These are phyloP conservation scores for Strigamia transsilvanica DNA, from an alignment of 2,888 invertebrate species.

Conservation along the genomic window DNA sequence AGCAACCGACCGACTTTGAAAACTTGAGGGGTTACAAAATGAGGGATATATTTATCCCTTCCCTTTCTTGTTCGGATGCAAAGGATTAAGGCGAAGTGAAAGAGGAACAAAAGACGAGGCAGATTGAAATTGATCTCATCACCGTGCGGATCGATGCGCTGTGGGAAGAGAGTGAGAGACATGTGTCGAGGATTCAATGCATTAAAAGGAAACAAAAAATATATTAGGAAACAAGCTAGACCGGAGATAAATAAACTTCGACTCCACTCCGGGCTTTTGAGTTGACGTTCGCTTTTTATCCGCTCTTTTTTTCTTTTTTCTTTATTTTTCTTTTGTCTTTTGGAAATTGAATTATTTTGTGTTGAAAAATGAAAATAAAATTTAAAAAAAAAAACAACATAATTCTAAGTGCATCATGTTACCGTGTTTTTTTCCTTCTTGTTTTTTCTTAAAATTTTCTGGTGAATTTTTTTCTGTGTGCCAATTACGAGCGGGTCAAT, in stretches of 20 bases:
- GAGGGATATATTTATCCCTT: background rate
- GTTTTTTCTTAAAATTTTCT: too few species aligned
- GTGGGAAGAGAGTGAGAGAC: slow-evolving; percentile 6
- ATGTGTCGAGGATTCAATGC: background rate
- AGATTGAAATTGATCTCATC: slow-evolving; percentile 38
- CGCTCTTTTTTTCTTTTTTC: too few species aligned
- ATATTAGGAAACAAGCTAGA: background rate
- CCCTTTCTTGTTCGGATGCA: background rate
- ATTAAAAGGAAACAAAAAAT: background rate
- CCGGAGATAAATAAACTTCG: background rate
- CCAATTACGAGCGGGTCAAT: too few species aligned
- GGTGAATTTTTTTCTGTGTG: too few species aligned
- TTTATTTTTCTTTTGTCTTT: too few species aligned
- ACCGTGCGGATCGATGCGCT: slow-evolving; percentile 14
- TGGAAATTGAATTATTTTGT: too few species aligned
- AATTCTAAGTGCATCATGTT: too few species aligned
- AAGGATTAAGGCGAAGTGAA: slow-evolving; percentile 3
- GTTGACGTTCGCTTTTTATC: too few species aligned
- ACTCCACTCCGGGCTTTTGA: too few species aligned
- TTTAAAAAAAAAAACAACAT: too few species aligned
- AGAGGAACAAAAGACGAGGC: slow-evolving; percentile 13
- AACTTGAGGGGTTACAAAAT: background rate
- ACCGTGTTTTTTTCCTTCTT: too few species aligned
- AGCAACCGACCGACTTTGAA: background rate
- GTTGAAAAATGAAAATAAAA: too few species aligned